phyloP scores from a whole-genome alignment of 2,888 invertebrate genomes.

The Cryptophagus acutangulus region DNA sequence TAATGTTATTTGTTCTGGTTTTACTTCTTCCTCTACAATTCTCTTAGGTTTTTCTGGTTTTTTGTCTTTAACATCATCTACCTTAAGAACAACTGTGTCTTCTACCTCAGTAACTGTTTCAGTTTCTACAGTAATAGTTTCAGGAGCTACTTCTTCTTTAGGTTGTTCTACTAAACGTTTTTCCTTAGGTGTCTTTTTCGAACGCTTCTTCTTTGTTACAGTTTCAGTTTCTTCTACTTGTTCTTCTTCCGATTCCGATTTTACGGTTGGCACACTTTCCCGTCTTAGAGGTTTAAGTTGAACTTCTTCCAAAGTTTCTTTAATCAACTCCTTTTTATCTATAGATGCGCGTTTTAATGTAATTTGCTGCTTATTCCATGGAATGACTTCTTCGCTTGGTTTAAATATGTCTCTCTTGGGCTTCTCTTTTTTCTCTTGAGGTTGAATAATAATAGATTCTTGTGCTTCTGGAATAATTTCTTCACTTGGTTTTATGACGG shows the following conservation, averaged over 20 bases:
- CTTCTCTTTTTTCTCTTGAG: background rate
- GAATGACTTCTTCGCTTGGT: slow-evolving; percentile 26
- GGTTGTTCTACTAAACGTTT: slow-evolving; percentile 25
- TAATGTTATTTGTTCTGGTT: slow-evolving; percentile 38
- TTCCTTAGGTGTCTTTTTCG: slow-evolving; percentile 7
- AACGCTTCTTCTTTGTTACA: slow-evolving; percentile 8
- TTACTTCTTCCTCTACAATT: slow-evolving; percentile 38
- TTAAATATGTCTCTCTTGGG: no score
- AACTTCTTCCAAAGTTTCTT: slow-evolving; percentile 24
- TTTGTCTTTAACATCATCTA: slow-evolving; percentile 41
- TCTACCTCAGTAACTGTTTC: slow-evolving; percentile 55
- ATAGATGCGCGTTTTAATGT: slow-evolving; percentile 43
- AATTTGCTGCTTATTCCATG: slow-evolving; percentile 49
- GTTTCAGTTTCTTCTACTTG: slow-evolving; percentile 7
- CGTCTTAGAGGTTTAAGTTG: slow-evolving; percentile 8
- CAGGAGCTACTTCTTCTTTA: slow-evolving; percentile 27
- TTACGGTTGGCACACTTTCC: slow-evolving; percentile 35
- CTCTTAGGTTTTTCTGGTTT: slow-evolving; percentile 31
- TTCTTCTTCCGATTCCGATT: slow-evolving; percentile 11
- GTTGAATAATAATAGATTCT: slow-evolving; percentile 10
- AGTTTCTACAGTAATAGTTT: slow-evolving; percentile 52
- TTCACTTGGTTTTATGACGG: slow-evolving; percentile 25
- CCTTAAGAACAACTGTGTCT: slow-evolving; percentile 55
- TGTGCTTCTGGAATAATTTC: slow-evolving; percentile 38
- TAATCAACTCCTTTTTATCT: slow-evolving; percentile 43